A percentile compares a stretch with the other conserved stretches of the same genome.
These are phyloP conservation scores for Podilymbus podiceps DNA, from an alignment of 2,113 vertebrate genomes.

Conservation along the genomic window DNA sequence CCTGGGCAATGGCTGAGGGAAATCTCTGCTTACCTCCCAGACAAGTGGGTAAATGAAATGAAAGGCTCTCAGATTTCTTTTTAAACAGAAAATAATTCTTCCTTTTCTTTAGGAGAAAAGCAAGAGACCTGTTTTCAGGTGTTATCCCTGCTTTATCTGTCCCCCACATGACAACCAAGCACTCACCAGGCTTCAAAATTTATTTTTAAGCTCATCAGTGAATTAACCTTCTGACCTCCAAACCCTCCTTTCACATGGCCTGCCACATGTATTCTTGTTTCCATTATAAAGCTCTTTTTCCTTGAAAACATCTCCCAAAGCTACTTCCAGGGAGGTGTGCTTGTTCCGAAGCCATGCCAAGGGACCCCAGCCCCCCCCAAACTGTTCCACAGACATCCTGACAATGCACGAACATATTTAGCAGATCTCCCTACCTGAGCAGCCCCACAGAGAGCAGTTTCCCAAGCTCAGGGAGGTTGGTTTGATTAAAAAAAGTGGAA, in stretches of 20 bases:
- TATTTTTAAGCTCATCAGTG: not conserved
- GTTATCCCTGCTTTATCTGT: not conserved
- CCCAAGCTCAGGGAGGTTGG: too few relatives aligned
- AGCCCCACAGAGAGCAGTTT: not conserved
- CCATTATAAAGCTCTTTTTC: not conserved
- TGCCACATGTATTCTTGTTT: not conserved
- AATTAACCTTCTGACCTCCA: not conserved
- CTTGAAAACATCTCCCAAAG: not conserved
- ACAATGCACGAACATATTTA: not conserved
- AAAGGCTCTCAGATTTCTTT: not conserved
- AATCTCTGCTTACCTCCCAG: not conserved
- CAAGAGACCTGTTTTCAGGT: not conserved
- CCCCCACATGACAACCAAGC: not conserved
- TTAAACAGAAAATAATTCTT: not conserved
- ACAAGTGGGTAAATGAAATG: fast-evolving
- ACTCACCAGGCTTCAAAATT: not conserved
- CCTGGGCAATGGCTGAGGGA: not conserved
- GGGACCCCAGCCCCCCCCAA: not conserved
- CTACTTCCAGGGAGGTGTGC: not conserved
- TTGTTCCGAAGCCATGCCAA: not conserved
- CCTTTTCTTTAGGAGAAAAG: not conserved
- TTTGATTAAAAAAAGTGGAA: not conserved
- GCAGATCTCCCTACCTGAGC: not conserved
- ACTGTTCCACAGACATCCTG: fast-evolving
- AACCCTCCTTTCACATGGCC: not conserved